phyloP scores from a whole-genome alignment of 1,140 invertebrate species.

The Sinella curviseta region DNA sequence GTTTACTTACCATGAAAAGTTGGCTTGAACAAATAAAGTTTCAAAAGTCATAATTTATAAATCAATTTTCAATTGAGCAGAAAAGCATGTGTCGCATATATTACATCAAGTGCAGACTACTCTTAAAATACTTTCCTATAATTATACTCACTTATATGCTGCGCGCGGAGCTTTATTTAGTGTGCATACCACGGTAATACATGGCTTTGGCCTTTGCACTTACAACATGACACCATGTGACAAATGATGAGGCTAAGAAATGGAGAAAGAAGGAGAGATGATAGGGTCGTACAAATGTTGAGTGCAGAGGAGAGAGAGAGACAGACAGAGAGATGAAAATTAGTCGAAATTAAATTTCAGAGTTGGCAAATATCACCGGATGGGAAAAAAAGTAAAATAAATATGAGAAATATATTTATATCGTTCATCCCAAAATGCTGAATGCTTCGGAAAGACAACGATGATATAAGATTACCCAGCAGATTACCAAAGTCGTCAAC shows the following conservation, averaged over 20 bases:
- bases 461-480: too few species aligned
- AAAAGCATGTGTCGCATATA: constrained; percentile 13
- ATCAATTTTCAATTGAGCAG: constrained; percentile 22
- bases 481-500: too few species aligned
- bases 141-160: too few species aligned
- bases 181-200: too few species aligned
- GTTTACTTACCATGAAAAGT: constrained; percentile 16
- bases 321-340: background rate
- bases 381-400: too few species aligned
- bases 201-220: background rate
- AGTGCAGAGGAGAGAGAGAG: background rate
- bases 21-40: constrained; percentile 1
- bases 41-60: constrained; percentile 15
- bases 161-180: too few species aligned
- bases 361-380: too few species aligned
- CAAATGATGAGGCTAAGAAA: background rate
- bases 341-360: background rate
- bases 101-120: background rate
- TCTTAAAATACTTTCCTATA: too few species aligned
- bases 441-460: too few species aligned
- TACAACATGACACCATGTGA: background rate
- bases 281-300: background rate
- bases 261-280: background rate
- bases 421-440: too few species aligned
- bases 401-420: too few species aligned